Percentiles rank a stretch among this genome's conserved stretches.
phyloP scores from a whole-genome alignment of 2,113 vertebrate species.

The Pseudopipra pipra region DNA sequence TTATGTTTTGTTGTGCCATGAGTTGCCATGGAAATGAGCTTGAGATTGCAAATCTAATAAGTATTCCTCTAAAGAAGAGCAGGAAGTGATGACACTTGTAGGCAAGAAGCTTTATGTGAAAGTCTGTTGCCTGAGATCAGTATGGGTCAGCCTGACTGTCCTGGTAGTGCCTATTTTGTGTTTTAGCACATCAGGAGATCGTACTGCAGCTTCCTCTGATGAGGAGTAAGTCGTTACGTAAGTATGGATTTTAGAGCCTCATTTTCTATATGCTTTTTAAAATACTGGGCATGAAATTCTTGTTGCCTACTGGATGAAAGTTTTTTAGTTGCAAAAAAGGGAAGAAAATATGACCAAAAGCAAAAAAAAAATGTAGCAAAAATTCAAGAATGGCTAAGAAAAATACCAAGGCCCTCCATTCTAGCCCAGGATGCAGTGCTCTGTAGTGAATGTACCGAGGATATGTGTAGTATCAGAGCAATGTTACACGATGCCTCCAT shows the following conservation, averaged over 20 bases:
- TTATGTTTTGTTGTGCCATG: background rate
- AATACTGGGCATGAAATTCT: background rate
- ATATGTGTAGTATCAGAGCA: background rate
- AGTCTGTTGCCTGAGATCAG: background rate
- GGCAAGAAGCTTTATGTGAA: background rate
- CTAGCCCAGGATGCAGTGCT: background rate
- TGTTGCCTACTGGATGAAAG: background rate
- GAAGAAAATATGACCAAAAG: background rate
- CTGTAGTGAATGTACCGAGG: background rate
- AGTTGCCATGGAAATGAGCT: background rate
- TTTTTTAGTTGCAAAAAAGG: background rate
- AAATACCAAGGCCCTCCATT: background rate
- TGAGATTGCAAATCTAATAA: background rate
- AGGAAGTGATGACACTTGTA: background rate
- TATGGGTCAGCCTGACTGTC: background rate
- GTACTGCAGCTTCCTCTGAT: background rate
- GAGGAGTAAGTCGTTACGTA: background rate
- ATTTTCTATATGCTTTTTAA: background rate
- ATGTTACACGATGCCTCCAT: background rate
- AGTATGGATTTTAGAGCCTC: background rate
- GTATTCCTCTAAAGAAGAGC: background rate
- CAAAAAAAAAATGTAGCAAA: background rate
- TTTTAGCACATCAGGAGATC: background rate
- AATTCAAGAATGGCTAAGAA: background rate
- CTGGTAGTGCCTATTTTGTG: background rate